Conservation (phyloP, 2,113 vertebrate species). For the Grus americana region DNA sequence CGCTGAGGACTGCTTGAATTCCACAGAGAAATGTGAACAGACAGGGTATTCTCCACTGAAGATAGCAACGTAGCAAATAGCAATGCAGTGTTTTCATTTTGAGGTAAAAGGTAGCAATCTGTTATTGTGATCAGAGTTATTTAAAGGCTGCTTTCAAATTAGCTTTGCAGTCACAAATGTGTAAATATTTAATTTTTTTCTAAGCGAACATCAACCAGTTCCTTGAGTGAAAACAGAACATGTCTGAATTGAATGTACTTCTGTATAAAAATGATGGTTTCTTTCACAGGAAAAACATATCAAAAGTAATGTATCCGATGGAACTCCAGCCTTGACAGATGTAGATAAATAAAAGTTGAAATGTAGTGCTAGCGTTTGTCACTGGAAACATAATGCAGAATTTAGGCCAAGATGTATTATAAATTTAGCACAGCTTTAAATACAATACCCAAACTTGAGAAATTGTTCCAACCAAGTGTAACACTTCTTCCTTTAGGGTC, state of each 20-base stretch:
- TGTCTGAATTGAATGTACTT: background rate
- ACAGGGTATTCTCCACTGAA: background rate
- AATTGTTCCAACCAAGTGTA: background rate
- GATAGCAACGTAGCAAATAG: background rate
- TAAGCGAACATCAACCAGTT: background rate
- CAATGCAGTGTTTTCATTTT: background rate
- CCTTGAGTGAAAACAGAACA: slow-evolving; percentile 30
- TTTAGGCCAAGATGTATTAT: background rate
- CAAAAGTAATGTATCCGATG: background rate
- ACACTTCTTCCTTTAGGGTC: background rate
- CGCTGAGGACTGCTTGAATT: background rate
- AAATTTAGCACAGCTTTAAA: background rate
- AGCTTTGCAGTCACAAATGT: background rate
- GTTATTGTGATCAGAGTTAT: background rate
- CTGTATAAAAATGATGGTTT: background rate
- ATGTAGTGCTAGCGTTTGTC: background rate
- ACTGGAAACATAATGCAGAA: background rate
- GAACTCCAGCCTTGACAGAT: background rate
- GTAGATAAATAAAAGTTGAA: background rate
- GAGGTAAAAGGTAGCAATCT: slow-evolving; percentile 8
- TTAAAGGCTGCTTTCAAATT: slow-evolving; percentile 13
- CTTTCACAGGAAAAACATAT: slow-evolving; percentile 11
- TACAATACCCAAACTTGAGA: background rate
- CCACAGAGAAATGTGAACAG: background rate
- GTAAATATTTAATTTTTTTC: slow-evolving; percentile 16